A percentile compares a stretch with the other conserved stretches of the same genome.
These are phyloP conservation scores for Rhinophrynus dorsalis DNA, from an alignment of 2,797 vertebrate species.

Conservation along the genomic window DNA sequence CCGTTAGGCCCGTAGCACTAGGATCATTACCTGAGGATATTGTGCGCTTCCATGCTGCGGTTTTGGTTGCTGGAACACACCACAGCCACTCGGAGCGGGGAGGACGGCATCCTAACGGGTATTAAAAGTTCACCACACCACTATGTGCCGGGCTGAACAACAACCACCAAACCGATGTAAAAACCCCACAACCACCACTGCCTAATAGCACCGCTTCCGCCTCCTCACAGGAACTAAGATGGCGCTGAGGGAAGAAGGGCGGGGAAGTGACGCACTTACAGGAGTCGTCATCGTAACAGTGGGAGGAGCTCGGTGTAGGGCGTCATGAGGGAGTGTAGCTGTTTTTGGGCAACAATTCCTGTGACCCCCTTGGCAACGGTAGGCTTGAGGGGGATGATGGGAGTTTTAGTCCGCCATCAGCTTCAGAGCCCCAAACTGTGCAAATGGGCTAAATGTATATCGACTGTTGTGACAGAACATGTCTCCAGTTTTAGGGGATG, in stretches of 20 bases:
- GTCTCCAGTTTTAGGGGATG: no score
- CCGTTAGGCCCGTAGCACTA: no score
- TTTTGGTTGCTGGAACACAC: conserved; percentile 99
- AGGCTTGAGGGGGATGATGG: no score
- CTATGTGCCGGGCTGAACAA: not conserved
- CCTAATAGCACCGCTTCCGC: conserved; percentile 39
- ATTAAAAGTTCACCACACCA: conserved; percentile 2
- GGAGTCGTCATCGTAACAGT: not conserved
- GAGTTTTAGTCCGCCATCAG: no score
- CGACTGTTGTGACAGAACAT: no score
- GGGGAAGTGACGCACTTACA: conserved; percentile 11
- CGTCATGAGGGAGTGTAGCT: no score
- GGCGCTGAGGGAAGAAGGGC: conserved; percentile 3
- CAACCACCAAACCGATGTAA: not conserved
- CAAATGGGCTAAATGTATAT: no score
- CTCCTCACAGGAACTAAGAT: conserved; percentile 40
- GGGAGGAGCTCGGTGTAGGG: not conserved
- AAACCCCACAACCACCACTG: not conserved
- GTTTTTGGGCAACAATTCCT: no score
- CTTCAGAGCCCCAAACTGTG: no score
- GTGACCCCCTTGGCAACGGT: no score
- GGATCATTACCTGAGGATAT: conserved; percentile 98
- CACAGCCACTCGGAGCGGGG: conserved; percentile 95
- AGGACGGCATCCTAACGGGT: conserved; percentile 85
- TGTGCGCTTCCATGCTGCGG: conserved; percentile 99